phyloP scores from a whole-genome alignment of 1,140 invertebrate genomes.

The Lineus longissimus region DNA sequence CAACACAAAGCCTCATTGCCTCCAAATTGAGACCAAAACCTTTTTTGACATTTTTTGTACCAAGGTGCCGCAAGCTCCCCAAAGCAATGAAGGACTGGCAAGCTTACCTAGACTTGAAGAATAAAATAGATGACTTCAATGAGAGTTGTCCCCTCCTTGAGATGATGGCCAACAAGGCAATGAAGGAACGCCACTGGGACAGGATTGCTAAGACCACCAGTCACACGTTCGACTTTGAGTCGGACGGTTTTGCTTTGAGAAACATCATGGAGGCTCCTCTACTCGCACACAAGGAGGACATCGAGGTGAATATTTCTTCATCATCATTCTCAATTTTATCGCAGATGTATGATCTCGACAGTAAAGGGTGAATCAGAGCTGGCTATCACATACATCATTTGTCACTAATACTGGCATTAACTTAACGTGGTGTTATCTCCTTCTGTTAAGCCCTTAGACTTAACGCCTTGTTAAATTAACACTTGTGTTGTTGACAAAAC shows the following conservation, averaged over 20 bases:
- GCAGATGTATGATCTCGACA: not conserved
- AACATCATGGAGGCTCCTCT: conserved; percentile 92
- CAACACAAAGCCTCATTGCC: too few species aligned
- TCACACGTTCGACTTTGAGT: conserved; percentile 86
- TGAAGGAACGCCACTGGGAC: conserved; percentile 95
- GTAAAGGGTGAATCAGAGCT: too few species aligned
- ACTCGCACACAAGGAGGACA: conserved; percentile 90
- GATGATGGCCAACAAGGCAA: conserved; percentile 94
- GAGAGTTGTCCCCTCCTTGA: conserved; percentile 92
- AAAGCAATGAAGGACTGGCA: conserved; percentile 96
- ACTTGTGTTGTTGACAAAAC: too few species aligned
- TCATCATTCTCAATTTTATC: too few species aligned
- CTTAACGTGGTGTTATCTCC: too few species aligned
- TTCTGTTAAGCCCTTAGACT: too few species aligned
- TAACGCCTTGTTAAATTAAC: too few species aligned
- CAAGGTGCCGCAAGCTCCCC: conserved; percentile 68
- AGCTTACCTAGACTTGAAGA: conserved; percentile 88
- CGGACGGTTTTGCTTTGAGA: conserved; percentile 88
- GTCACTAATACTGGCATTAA: too few species aligned
- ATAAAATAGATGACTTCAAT: conserved; percentile 95
- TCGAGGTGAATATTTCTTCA: conserved; percentile 66
- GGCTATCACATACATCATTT: not conserved
- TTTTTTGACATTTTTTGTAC: too few species aligned
- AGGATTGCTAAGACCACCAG: conserved; percentile 88
- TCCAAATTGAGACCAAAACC: too few species aligned